A percentile compares a stretch with the other conserved stretches of the same genome.
phyloP scores from a whole-genome alignment of 2,888 invertebrate genomes.

The Yponomeuta plumbellus region DNA sequence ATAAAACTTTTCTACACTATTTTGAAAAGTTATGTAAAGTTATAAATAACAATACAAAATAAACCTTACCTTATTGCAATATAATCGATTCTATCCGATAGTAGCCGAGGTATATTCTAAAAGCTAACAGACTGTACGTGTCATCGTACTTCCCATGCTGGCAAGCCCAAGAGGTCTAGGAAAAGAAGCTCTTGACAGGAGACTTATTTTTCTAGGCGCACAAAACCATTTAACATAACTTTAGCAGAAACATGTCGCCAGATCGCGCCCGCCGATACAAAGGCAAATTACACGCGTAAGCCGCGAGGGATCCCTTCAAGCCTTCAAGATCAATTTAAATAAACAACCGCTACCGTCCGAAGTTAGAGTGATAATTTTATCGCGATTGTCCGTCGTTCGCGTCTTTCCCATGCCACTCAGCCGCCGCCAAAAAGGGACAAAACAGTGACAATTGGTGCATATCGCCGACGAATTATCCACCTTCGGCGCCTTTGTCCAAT shows the following conservation, averaged over 20 bases:
- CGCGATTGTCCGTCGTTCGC: constrained; percentile 24
- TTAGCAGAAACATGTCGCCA: background rate
- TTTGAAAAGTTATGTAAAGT: no score
- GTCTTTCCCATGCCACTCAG: constrained; percentile 45
- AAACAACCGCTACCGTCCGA: constrained; percentile 15
- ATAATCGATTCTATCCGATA: no score
- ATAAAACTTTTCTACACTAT: no score
- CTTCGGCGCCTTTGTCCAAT: constrained; percentile 75
- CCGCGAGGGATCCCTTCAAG: background rate
- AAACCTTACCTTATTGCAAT: no score
- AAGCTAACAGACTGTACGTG: no score
- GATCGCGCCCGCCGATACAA: background rate
- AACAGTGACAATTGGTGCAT: constrained; percentile 75
- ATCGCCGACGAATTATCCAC: constrained; percentile 71
- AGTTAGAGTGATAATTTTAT: constrained; percentile 59
- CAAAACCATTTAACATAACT: background rate
- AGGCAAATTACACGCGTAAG: constrained; percentile 1
- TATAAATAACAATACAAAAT: no score
- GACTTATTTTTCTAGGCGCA: background rate
- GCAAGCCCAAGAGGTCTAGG: background rate
- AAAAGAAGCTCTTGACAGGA: no score
- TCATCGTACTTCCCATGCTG: background rate
- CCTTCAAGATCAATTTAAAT: constrained; percentile 8
- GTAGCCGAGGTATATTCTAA: no score
- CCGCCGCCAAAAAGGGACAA: constrained; percentile 58